Conservation (phyloP, 1,140 invertebrate species). For the Drosophila repleta region DNA sequence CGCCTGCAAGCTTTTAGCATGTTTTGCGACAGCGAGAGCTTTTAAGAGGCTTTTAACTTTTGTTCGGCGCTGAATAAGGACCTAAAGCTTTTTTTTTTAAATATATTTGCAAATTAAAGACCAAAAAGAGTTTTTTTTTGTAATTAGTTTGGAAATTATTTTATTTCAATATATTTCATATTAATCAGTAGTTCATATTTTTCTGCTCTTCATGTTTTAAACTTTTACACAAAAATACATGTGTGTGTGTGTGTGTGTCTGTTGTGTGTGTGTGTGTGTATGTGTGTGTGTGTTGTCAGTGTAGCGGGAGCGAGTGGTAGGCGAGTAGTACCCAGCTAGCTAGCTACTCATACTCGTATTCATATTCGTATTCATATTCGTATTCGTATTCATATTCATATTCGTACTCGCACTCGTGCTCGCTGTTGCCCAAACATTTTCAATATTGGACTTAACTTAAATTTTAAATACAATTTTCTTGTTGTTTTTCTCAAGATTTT, state of each 20-base stretch:
- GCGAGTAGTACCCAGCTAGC: not conserved
- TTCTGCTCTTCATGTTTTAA: slow-evolving; percentile 54
- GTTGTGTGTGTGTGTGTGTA: slow-evolving; percentile 7
- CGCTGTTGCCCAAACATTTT: slow-evolving; percentile 13
- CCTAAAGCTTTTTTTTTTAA: slow-evolving; percentile 1
- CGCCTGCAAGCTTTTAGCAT: not conserved
- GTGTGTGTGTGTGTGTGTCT: slow-evolving; percentile 30
- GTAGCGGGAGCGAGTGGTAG: slow-evolving; percentile 6
- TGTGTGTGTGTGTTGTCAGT: slow-evolving; percentile 5
- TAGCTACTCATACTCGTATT: not conserved
- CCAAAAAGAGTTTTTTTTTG: not conserved
- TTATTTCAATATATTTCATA: slow-evolving; percentile 81
- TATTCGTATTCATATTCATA: not conserved
- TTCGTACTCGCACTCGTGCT: slow-evolving; percentile 2
- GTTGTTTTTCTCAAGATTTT: slow-evolving; percentile 53
- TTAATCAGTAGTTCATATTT: slow-evolving; percentile 79
- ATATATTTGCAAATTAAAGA: not conserved
- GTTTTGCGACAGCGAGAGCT: not conserved
- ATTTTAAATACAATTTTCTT: slow-evolving; percentile 70
- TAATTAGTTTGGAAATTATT: slow-evolving; percentile 74
- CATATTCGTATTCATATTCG: too few relatives aligned
- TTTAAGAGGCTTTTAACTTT: not conserved
- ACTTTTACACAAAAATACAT: slow-evolving; percentile 76
- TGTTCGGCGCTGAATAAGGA: not conserved
- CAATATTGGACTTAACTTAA: slow-evolving; percentile 55